Evolutionary conservation across 30 jellyfish, hydroid and myxozoan species (phyloP), one percentile per base, ranked within the genome.

Genomic region (Cassiopea andromeda): DNA sequence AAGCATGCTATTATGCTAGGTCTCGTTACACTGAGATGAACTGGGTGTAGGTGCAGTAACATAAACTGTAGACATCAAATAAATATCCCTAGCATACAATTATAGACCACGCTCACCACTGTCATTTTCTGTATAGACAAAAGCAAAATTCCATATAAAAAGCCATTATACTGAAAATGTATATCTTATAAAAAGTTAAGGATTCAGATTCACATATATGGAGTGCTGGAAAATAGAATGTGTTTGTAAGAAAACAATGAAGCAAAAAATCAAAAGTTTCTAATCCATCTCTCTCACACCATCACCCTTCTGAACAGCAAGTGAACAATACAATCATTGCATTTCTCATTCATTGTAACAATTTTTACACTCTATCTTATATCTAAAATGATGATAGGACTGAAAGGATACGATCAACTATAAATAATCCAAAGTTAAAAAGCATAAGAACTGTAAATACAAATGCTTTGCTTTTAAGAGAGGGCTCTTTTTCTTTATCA

Each of bases 141-240:
- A 8, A 95, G 91, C 47, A 95, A 85, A 60, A 91, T 79, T 16
- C 97, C 93, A 89, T 90, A 95, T 80, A 95, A 70, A 86, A 95
- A 95, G 46, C 99, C 99, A 95, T 95, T 95, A 91, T 95, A 95
- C 80, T 95, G 99, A 87, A 95, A 95, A 78, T 95, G 99, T 16
- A 95, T 91, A 91, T 95, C 98, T 95, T 67, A 60, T 44, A 7
- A 43, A 75, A 54, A 5, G 69, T 70, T 19, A 69, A 61, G 54
- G 78, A 71, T 16, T 43, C 81, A 8, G 14, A 57, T 5, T 61
- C 27, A 61, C 64, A 50, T 50, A 50, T 2, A 38, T n/a, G n/a
- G n/a, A n/a, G n/a, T n/a, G n/a, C n/a, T n/a, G n/a, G n/a, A n/a
- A n/a, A n/a, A n/a, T n/a, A n/a, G n/a, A n/a, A n/a, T n/a, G n/a